These are phyloP conservation scores for Netelia fuscicornis DNA, from an alignment of 2,888 invertebrate species.

Conservation along the genomic window DNA sequence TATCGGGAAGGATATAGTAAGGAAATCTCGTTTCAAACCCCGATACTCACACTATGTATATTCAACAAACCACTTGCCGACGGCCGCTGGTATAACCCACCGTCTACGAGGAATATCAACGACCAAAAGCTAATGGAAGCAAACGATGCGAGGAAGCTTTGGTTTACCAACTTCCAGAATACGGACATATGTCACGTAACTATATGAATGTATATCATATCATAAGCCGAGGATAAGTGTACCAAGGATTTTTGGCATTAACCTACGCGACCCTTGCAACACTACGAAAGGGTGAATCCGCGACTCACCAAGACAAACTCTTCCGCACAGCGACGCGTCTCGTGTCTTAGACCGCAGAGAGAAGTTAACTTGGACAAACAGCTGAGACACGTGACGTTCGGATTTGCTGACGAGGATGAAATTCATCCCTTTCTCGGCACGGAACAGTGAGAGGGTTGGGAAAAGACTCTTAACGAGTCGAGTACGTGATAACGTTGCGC, in stretches of 20 bases:
- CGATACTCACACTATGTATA: background rate
- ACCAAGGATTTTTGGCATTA: too few relatives aligned
- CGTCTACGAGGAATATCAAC: background rate
- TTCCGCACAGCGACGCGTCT: background rate
- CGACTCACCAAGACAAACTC: too few relatives aligned
- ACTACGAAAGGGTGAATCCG: too few relatives aligned
- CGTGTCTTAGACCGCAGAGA: background rate
- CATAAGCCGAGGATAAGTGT: too few relatives aligned
- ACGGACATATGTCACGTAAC: background rate
- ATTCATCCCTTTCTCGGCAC: constrained; percentile 18
- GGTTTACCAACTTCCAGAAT: background rate
- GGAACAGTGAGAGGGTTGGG: background rate
- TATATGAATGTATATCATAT: too few relatives aligned
- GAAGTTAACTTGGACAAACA: constrained; percentile 7
- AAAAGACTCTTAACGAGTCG: constrained; percentile 11
- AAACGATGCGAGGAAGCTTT: background rate
- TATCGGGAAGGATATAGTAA: background rate
- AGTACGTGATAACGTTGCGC: constrained; percentile 13
- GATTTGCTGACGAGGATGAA: constrained; percentile 20
- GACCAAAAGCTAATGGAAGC: constrained; percentile 10
- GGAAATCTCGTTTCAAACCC: background rate
- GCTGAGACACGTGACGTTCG: constrained; percentile 12
- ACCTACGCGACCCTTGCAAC: too few relatives aligned
- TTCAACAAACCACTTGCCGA: constrained; percentile 7
- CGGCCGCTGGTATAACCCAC: background rate